Conservation (phyloP, 2,888 invertebrate genomes). For the Cyclophora albipunctata region DNA sequence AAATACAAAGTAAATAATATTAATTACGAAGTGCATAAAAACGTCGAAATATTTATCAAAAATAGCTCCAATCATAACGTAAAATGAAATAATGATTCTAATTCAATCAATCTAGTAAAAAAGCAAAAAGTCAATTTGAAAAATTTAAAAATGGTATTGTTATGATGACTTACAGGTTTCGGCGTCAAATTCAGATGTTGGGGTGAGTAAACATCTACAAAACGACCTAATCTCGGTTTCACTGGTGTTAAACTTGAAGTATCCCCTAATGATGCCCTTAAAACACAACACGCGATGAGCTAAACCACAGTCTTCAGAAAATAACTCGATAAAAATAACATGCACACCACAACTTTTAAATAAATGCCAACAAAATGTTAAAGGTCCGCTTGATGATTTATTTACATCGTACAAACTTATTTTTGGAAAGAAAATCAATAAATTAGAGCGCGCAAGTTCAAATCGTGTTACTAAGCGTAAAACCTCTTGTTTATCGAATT, state of each 20-base stretch:
- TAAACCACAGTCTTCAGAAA: conserved; percentile 9
- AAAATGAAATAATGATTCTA: no score
- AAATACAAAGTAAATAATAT: no score
- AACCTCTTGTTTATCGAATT: conserved; percentile 19
- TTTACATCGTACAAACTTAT: conserved; percentile 69
- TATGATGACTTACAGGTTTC: conserved; percentile 47
- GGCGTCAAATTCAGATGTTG: conserved; percentile 68
- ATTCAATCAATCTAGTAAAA: no score
- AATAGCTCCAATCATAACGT: no score
- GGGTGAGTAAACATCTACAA: conserved; percentile 65
- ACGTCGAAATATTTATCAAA: no score
- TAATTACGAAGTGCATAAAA: no score
- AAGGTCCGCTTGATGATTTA: conserved; percentile 62
- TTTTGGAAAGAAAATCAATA: conserved; percentile 72
- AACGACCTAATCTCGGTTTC: conserved; percentile 57
- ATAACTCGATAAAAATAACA: conserved; percentile 3
- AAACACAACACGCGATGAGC: conserved; percentile 19
- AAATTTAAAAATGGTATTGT: background rate
- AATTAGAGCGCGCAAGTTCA: conserved; percentile 67
- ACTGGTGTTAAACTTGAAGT: conserved; percentile 47
- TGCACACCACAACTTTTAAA: conserved; percentile 14
- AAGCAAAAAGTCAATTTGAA: no score
- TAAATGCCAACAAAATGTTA: conserved; percentile 38
- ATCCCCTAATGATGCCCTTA: conserved; percentile 34
- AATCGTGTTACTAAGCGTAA: conserved; percentile 27